Base-by-base conservation (phyloP, 2,113 vertebrate species). In the Probosciger aterrimus region DNA sequence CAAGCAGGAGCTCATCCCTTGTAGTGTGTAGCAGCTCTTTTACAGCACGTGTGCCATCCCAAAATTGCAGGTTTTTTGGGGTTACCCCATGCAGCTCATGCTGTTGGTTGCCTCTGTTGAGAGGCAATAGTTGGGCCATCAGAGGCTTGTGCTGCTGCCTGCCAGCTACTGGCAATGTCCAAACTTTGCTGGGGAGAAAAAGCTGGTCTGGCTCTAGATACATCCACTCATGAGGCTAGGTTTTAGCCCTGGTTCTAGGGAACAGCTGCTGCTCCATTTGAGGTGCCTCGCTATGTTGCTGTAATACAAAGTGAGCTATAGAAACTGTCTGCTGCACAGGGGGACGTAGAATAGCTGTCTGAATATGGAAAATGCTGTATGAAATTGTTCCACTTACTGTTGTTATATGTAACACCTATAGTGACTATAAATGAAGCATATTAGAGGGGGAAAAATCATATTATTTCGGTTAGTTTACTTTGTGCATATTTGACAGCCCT, bases 391-490 rank as follows among this genome's bases (percentile, higher is more conserved):
- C 49, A 62, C 47, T 92, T 90, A 63, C 31, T 81, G 43, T 92
- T 90, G 64, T 2, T 91, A 44, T 17, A 2, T 76, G 33, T 87
- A 80, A 79, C 67, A 82, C 52, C 2, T 27, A 65, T 62, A 52
- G 3, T 82, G 52, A 62, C 47, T 89, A 37, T 69, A 95, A 91
- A 79, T 82, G 35, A 87, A 89, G 67, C 44, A 4, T 75, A 64
- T 85, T 82, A 37, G 37, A 41, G 64, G 22, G 31, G 7, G 24
- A 63, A 50, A 70, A 69, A 37, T n/a, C 3, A 0, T 57, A 71
- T 33, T 89, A 41, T 88, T 95, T 88, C 46, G 65, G 28, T 90
- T 92, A 65, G 59, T 85, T 95, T 94, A 64, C 86, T 88, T 86
- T 53, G 68, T 90, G 76, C 68, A 52, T 88, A 70, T 79, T 88